Base-by-base conservation (phyloP, 2,888 invertebrate genomes). In the Melanostoma mellinum region DNA sequence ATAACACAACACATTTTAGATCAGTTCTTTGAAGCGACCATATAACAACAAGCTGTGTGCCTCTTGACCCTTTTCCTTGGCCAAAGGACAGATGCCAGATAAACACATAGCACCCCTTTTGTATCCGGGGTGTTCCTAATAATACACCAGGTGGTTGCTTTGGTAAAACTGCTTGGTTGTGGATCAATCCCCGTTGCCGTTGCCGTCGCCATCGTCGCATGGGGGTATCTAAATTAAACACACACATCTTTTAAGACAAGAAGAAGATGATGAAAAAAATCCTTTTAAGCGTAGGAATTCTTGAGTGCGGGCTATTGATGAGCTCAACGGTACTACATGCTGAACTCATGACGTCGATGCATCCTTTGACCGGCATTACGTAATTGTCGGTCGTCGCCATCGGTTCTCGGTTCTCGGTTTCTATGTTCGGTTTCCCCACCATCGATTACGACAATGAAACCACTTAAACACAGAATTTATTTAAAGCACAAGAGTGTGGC, bases 51-150 rank as follows among this genome's bases (percentile, higher is more conserved):
- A 79, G 79, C 75, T 74, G 71, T 69, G 56, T 71, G 60, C 82
- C 78, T 79, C 74, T 84, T 84, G 84, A 84, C 84, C 84, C 78
- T 82, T 78, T 79, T 82, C 56, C 78, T 63, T 73, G 82, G 73
- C 77, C 84, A 84, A 84, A 84, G 84, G 84, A 79, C 84, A 84
- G 84, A 84, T 84, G 79, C 60, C 73, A 84, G 84, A 84, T 84
- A 79, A 84, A 67, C 76, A 72, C 72, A 76, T 50, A 72, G 42
- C 60, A 76, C 67, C 67, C 55, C 56, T 74, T 20, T 74, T 79
- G 74, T 67, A 61, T 84, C 74, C 78, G 69, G 78, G 65, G 73
- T 82, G 78, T 74, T 56, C 65, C 56, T 74, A 82, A 82, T 82
- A 65, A 73, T 58, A 84, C 84, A 75, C 84, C 84, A 84, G 79